phyloP scores from a whole-genome alignment of 1,140 invertebrate genomes.

The Macrosteles quadrilineatus region DNA sequence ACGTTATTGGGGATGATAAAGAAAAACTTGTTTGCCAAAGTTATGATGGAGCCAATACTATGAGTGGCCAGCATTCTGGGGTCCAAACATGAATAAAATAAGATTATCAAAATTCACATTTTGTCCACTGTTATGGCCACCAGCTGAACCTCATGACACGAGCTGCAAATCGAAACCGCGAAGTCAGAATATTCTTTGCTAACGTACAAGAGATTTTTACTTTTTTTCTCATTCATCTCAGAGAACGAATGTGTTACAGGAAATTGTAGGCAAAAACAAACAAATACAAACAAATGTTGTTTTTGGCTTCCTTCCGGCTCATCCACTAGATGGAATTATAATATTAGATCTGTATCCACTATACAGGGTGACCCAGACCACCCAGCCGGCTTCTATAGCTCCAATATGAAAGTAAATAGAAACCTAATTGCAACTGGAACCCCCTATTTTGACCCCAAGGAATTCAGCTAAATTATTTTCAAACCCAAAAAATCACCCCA shows the following conservation, averaged over 20 bases:
- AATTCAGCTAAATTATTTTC: too few relatives aligned
- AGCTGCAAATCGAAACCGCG: constrained; percentile 42
- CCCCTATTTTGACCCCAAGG: too few relatives aligned
- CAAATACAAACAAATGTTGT: too few relatives aligned
- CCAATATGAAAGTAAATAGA: too few relatives aligned
- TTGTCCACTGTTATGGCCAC: constrained; percentile 48
- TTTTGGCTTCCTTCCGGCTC: neutral
- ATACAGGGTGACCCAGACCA: too few relatives aligned
- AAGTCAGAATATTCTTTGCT: constrained; percentile 44
- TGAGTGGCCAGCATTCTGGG: constrained; percentile 14
- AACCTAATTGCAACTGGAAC: too few relatives aligned
- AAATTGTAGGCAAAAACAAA: neutral
- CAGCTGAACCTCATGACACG: constrained; percentile 46
- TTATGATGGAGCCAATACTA: constrained; percentile 8
- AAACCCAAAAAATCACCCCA: too few relatives aligned
- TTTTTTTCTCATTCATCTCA: constrained; percentile 23
- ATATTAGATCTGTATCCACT: neutral
- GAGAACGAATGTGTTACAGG: neutral
- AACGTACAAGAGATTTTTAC: neutral
- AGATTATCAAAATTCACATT: constrained; percentile 32
- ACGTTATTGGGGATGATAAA: too few relatives aligned
- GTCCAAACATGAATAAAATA: neutral
- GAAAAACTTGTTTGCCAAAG: too few relatives aligned
- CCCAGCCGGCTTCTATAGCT: too few relatives aligned
- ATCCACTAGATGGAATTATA: constrained; percentile 19